Evolutionary conservation across 2,113 vertebrate species (phyloP).

Genomic region (Pycnonotus jocosus): DNA sequence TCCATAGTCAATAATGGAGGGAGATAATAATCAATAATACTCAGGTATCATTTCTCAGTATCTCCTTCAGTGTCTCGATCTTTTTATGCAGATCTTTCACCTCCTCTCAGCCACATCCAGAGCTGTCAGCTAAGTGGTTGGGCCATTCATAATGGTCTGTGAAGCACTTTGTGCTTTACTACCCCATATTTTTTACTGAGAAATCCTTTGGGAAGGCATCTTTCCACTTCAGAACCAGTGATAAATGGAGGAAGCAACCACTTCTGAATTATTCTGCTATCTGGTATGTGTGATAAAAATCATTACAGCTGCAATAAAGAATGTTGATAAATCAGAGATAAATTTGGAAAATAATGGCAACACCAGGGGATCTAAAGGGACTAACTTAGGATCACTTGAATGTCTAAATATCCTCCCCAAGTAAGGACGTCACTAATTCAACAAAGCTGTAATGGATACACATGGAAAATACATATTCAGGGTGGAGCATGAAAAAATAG

Average conservation of each 20-base stretch:
- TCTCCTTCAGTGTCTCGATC: background rate
- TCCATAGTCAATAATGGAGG: background rate
- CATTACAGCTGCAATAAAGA: background rate
- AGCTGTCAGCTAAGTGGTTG: background rate
- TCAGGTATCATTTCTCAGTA: background rate
- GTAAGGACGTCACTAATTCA: background rate
- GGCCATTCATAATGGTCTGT: background rate
- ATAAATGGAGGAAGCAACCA: background rate
- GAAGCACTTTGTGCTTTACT: background rate
- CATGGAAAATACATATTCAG: background rate
- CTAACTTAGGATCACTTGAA: background rate
- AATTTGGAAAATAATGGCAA: background rate
- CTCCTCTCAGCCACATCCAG: background rate
- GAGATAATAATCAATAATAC: too few relatives aligned
- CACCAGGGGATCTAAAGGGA: background rate
- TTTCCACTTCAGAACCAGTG: background rate
- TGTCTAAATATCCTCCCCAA: background rate
- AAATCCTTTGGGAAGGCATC: background rate
- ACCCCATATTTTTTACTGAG: background rate
- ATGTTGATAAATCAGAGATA: background rate
- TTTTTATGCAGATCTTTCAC: background rate
- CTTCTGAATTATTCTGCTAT: background rate
- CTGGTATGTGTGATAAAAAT: background rate
- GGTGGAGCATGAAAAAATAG: background rate
- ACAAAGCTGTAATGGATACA: background rate